Base-by-base conservation (phyloP, 2,888 invertebrate species). In the Clivina fossor region DNA sequence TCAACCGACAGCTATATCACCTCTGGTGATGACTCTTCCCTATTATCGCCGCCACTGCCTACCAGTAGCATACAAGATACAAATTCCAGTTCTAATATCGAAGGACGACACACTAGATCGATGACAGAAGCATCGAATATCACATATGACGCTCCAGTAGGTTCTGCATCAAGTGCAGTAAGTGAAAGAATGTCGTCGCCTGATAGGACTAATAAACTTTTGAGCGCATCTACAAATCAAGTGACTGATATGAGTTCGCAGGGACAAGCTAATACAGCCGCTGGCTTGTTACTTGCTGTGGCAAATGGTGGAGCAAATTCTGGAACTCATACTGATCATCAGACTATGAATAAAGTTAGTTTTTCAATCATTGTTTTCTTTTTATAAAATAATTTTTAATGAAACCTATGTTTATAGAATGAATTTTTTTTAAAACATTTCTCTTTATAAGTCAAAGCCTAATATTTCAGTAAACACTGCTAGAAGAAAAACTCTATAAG, bases 1-100 rank as follows among this genome's bases (percentile, higher is more conserved):
- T 89, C 88, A 0, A 87, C 86, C 0, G 89, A 90, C 68, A 87
- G 88, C 64, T 72, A 85, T 64, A 76, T 83, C 9, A 86, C 88
- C 4, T 88, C 89, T 0, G 85, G 84, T 1, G 91, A 93, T 65
- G 89, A 89, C 62, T 74, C 43, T 22, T 41, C 40, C 1, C 11
- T 51, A 8, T 18, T 51, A 13, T 51, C 51, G 4, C 51, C 51
- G 4, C 51, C 51, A 20, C 15, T 51, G 9, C 51, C 51, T 2
- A 4, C 15, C 2, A 26, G 9, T 24, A 24, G 26, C 9, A 9
- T 9, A 4, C 26, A 24, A 24, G 26, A 24, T 7, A n/a, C n/a
- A n/a, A n/a, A n/a, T n/a, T n/a, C n/a, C n/a, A 24, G 26, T 24
- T 9, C 26, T 7, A 4, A 7, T 7, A 4, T 7, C 9, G 26